These are phyloP conservation scores for Dendrocopos noguchii DNA, from an alignment of 2,113 vertebrate genomes.

Conservation along the genomic window DNA sequence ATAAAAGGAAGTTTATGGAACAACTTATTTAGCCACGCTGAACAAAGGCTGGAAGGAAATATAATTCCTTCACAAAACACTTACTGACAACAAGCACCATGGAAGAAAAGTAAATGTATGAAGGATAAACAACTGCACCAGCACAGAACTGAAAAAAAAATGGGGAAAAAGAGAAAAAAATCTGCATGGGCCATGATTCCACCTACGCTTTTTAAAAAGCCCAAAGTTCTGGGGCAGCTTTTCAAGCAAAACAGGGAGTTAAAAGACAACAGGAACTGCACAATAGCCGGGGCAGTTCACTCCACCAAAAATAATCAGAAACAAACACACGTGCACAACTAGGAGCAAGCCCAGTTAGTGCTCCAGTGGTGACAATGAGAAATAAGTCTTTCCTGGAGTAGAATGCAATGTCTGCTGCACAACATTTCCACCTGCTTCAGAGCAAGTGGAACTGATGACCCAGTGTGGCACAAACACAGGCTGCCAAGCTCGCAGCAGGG, in stretches of 20 bases:
- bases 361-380: rapidly evolving
- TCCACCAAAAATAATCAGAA: background rate
- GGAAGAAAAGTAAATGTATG: constrained; percentile 1
- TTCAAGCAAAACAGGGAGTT: background rate
- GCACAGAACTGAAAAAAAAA: background rate
- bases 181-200: background rate
- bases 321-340: rapidly evolving
- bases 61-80: background rate
- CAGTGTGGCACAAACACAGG: rapidly evolving
- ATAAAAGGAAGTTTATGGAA: background rate
- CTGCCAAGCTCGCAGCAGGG: background rate
- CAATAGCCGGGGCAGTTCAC: background rate
- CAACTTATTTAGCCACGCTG: background rate
- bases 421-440: background rate
- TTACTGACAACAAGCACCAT: background rate
- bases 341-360: background rate
- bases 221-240: background rate
- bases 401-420: background rate
- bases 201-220: background rate
- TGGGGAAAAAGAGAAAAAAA: background rate
- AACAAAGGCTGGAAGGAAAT: constrained; percentile 44
- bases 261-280: background rate
- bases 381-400: background rate
- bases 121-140: background rate
- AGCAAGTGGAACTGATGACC: background rate